Evolutionary conservation across 2,797 vertebrate genomes (phyloP), one percentile per base, ranked within the genome.

Genomic region (Choloepus didactylus): DNA sequence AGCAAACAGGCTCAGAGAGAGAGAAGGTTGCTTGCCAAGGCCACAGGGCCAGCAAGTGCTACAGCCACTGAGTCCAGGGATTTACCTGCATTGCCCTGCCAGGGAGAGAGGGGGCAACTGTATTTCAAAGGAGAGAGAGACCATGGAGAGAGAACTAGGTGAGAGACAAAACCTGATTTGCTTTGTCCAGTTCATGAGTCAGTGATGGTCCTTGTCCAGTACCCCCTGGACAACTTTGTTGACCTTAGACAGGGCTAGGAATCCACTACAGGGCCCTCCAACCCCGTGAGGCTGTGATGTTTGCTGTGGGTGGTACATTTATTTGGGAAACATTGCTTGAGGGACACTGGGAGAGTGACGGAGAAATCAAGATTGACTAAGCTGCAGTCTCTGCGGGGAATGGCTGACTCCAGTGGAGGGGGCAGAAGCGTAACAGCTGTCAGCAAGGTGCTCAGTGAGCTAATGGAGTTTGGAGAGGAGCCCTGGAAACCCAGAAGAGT

Each of bases 81-180:
- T 44, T 81, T 25, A 38, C 66, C 9, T 9, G 19, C 27, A 35
- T 9, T 3, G 12, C 21, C 49, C 59, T 70, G 60, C 4, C 19
- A 3, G 44, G 56, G 67, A 72, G 27, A 51, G 44, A 56, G 23
- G 12, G 27, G 12, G 60, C 7, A 1, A 12, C 38, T 0, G 3
- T 10, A 46, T 16, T 21, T 73, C 44, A 35, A 44, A 67, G 51
- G 75, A 46, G 41, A 15, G 15, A 91, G 46, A 44, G 5, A 19
- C 0, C 0, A 25, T 15, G 31, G 9, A 15, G 25, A 9, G 21
- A 35, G 59, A 31, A 41, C 69, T 49, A 35, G n/a, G 44, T 0
- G 15, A 15, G 29, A 46, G 62, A 7, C 12, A 54, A 21, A 10
- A 23, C 38, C 6, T 7, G 23, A 11, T 35, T 54, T 38, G 72